Base-by-base conservation (phyloP, 2,797 vertebrate genomes). In the Anguilla marmorata region DNA sequence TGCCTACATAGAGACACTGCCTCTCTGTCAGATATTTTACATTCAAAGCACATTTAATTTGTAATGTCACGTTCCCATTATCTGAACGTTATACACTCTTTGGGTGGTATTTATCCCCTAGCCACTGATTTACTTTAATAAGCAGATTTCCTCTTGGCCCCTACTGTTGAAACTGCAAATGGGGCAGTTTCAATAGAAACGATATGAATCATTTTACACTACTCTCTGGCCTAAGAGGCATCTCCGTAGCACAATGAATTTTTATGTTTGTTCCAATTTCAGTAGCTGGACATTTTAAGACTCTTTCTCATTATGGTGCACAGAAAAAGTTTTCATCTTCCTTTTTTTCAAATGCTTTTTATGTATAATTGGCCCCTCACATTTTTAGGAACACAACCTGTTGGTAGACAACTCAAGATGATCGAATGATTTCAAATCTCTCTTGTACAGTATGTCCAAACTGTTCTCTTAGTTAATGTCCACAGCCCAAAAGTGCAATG, bases 41-140 rank as follows among this genome's bases (percentile, higher is more conserved):
- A 60, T 60, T 37, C 7, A 85, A 85, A 85, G 84, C 84, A 85
- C 84, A 63, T 41, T 85, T 85, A 60, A 33, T 41, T 48, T 19
- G 48, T 24, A 48, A 48, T 48, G 41, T 48, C 79, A 63, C 2
- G 37, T 66, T 37, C 58, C 30, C 56, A 63, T 63, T 85, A 66
- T 85, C 33, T 85, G 84, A 45, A 45, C 16, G 0, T 19, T 21
- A 37, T 41, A 79, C 66, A 58, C n/a, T 85, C 12, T 85, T 24
- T 52, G 48, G 48, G 56, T 21, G 12, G n/a, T 12, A 76, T 76
- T 76, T 11, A 76, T 41, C 72, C 72, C 27, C 72, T 19, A 76
- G 30, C 16, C 74, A 79, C 14, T 41, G 1, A 19, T 79, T 33
- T 79, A 37, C 74, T 79, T 66, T 41, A 37, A 79, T 79, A 16